Evolutionary conservation across 2,113 vertebrate species (phyloP).

Genomic region (Eulemur macaco): DNA sequence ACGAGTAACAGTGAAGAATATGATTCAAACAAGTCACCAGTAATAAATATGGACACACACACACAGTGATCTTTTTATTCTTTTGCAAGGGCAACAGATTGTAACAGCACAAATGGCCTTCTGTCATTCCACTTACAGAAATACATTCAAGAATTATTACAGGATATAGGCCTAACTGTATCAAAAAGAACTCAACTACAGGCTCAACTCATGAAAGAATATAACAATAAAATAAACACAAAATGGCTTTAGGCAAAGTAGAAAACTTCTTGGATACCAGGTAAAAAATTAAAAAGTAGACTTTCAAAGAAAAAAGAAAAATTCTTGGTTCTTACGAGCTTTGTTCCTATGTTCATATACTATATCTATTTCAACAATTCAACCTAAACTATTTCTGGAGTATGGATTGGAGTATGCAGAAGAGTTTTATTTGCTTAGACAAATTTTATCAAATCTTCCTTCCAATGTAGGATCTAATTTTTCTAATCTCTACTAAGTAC

Average conservation of each 20-base stretch:
- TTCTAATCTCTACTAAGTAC: constrained; percentile 4
- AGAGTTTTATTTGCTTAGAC: background rate
- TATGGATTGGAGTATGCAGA: background rate
- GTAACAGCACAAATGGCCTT: constrained; percentile 54
- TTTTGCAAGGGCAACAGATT: constrained; percentile 38
- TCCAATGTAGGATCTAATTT: background rate
- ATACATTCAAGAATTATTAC: constrained; percentile 31
- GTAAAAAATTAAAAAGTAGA: background rate
- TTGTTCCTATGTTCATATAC: background rate
- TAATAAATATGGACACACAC: constrained; percentile 16
- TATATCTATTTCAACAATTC: background rate
- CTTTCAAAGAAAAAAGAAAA: background rate
- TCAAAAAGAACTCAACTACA: background rate
- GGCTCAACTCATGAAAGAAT: background rate
- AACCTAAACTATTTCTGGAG: background rate
- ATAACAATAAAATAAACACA: constrained; percentile 1
- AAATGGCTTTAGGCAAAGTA: background rate
- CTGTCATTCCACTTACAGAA: constrained; percentile 4
- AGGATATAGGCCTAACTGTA: background rate
- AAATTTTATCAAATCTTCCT: background rate
- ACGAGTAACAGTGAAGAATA: constrained; percentile 58
- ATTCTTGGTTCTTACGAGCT: background rate
- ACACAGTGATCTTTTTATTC: constrained; percentile 44
- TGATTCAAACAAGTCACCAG: background rate
- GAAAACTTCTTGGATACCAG: background rate